Evolutionary conservation across 2,888 invertebrate species (phyloP), one percentile per base, ranked within the genome.

Genomic region (Melipona bicolor): DNA sequence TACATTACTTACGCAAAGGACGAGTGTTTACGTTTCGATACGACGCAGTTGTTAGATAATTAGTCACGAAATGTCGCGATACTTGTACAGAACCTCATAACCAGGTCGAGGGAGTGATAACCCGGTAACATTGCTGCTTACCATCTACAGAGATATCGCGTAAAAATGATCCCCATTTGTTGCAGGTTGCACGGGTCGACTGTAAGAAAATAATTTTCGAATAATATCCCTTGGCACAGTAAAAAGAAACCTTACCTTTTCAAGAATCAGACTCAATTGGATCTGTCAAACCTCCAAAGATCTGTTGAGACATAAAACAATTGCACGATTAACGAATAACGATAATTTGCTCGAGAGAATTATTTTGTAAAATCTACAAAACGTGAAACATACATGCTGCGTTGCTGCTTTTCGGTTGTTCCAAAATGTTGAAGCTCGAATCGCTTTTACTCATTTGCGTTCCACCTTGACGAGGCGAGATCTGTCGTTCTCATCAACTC

Each of bases 81-180:
- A 43, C 24, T 59, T 83, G 65, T 69, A 72, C 67, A 75, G 64
- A 85, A 72, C 59, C 61, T 62, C 24, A 54, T 64, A 77, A 82
- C 74, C 79, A 61, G 76, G 69, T 64, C 81, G 68, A 54, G 15
- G 11, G 36, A 65, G 59, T 27, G 85, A 86, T 86, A 86, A 85
- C 85, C 85, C 79, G 68, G 21, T 50, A 79, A 74, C 82, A 79
- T 77, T 56, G 43, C 49, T n/a, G 76, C 64, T 72, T 36, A 67
- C 6, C 68, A 79, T 85, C 65, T 62, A 71, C 59, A 21, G 56
- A 50, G 68, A 78, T n/a, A n/a, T 79, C 69, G 27, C 17, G 52
- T 19, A 43, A 43, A 43, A 56, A n/a, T 56, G 15, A n/a, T n/a
- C n/a, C 50, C 43, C 3, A 43, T 36, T 43, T 32, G 24, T 62